Percentiles rank a stretch among this genome's conserved stretches.
Evolutionary conservation across 2,113 vertebrate species (phyloP).

Genomic region (Rhea pennata): DNA sequence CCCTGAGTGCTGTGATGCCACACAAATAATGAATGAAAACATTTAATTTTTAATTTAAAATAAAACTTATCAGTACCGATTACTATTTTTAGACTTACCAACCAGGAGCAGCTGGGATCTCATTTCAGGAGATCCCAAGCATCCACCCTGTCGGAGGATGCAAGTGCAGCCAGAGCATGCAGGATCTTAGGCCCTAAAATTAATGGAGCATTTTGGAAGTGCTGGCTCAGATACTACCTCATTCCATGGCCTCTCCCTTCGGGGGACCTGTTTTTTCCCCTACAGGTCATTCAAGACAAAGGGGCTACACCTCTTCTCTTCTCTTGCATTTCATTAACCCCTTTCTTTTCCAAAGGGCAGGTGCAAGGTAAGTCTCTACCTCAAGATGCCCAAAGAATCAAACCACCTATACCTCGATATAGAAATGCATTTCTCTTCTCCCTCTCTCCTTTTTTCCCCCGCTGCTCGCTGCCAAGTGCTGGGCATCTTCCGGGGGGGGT

Average conservation of each 20-base stretch:
- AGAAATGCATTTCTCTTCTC: not conserved
- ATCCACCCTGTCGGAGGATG: slow-evolving; percentile 39
- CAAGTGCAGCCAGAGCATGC: slow-evolving; percentile 56
- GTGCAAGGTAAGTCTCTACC: not conserved
- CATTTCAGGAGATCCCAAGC: slow-evolving; percentile 59
- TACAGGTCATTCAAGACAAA: not conserved
- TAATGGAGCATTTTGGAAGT: slow-evolving; percentile 54
- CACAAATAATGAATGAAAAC: slow-evolving; percentile 55
- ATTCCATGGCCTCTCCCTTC: not conserved
- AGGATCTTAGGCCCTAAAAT: slow-evolving; percentile 44
- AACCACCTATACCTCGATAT: not conserved
- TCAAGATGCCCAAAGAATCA: not conserved
- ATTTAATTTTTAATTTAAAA: slow-evolving; percentile 66
- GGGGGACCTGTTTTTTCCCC: not conserved
- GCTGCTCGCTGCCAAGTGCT: not conserved
- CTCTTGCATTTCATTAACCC: not conserved
- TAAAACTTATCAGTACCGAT: slow-evolving; percentile 43
- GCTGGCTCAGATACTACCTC: slow-evolving; percentile 47
- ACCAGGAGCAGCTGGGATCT: slow-evolving; percentile 61
- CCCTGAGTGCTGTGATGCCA: slow-evolving; percentile 20
- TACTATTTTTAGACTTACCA: slow-evolving; percentile 56
- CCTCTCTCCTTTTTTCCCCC: not conserved
- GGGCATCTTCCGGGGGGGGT: slow-evolving; percentile 19
- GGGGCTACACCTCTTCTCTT: not conserved
- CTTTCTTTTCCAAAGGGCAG: not conserved